Evolutionary conservation across 2,797 vertebrate genomes (phyloP).

Genomic region (Hypotaenidia philippensis): DNA sequence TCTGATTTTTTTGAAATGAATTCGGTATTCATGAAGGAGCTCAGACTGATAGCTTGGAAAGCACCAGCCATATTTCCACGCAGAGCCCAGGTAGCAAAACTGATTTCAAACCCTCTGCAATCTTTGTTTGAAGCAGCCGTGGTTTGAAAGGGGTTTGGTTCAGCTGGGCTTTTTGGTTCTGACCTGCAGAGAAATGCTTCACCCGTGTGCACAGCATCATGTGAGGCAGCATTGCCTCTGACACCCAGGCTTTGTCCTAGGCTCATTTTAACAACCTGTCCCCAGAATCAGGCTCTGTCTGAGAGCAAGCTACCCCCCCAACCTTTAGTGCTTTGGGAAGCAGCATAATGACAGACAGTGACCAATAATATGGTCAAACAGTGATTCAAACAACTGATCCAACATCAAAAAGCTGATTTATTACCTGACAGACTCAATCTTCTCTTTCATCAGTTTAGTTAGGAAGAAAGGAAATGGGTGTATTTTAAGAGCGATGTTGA

Average conservation of each 20-base stretch:
- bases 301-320: background rate
- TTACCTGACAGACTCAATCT: conserved; percentile 1
- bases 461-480: background rate
- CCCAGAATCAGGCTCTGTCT: fast-evolving
- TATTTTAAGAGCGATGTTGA: background rate
- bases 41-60: conserved; percentile 19
- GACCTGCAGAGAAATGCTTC: background rate
- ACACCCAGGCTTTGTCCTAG: background rate
- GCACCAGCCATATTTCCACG: background rate
- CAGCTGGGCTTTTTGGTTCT: background rate
- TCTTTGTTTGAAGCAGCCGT: background rate
- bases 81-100: background rate
- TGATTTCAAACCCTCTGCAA: background rate
- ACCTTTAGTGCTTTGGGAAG: background rate
- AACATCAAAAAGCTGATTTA: conserved; percentile 17
- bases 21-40: conserved; percentile 52
- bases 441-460: conserved; percentile 2
- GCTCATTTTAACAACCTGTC: background rate
- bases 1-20: background rate
- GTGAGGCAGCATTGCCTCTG: background rate
- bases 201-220: fast-evolving
- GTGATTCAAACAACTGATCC: background rate
- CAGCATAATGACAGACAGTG: background rate
- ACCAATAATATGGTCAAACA: background rate
- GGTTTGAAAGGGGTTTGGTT: background rate